Base-by-base conservation (phyloP, 1,140 invertebrate genomes). In the Drosophila equinoxialis region DNA sequence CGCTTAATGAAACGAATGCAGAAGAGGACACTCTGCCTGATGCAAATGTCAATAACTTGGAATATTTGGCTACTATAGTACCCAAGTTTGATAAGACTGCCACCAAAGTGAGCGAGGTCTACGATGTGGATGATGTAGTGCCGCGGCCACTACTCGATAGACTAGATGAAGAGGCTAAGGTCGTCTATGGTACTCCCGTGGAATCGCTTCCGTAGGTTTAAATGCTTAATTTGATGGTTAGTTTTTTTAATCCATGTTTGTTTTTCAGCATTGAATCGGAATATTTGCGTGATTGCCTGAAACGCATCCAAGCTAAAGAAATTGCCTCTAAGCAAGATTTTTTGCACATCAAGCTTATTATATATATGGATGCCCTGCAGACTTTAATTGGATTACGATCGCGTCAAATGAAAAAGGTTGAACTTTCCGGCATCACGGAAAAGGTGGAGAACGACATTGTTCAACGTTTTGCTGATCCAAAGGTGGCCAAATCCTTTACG, bases 381-480 rank as follows among this genome's bases (percentile, higher is more conserved):
- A 75, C 85, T 11, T 74, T 92, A 2, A 83, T 92, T 30, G 74
- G 80, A 6, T 42, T 87, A 13, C 83, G 77, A 11, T 77, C 72
- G 13, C 71, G 86, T 0, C 81, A 82, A 68, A 66, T 92, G 65
- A 82, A 90, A 45, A 39, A 51, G 10, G 71, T 65, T 1, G 86
- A 91, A 48, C 65, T 92, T 0, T 92, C 91, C 0, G 23, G 66
- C 6, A 92, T 92, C 23, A 83, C 90, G 0, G 91, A 92, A 54
- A 92, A 91, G 41, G 75, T 92, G 6, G 91, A 92, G 57, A 92
- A 90, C 37, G 86, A 92, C 68, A 81, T 92, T n/a, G 81, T 90
- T 1, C 39, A 70, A 41, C 78, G 90, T 13, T 92, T 92, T 61
- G 68, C 77, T 0, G 81, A 91, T 76, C 90, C 80, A 20, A 77